Percentiles rank a stretch among this genome's conserved stretches.
phyloP scores from a whole-genome alignment of 2,888 invertebrate genomes.

The Synanthedon tipuliformis region DNA sequence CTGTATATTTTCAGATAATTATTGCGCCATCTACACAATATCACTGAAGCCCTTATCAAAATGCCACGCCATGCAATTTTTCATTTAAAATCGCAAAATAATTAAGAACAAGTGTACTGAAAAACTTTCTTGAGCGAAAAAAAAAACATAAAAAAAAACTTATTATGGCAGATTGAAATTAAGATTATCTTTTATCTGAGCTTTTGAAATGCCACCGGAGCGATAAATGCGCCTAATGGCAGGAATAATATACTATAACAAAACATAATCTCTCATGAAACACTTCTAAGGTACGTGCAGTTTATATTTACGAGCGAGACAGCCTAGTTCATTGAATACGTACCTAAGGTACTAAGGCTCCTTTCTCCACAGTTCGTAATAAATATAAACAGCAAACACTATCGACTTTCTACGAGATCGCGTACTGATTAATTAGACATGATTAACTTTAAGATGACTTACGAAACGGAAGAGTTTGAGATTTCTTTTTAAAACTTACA shows the following conservation, averaged over 20 bases:
- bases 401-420: constrained; percentile 59
- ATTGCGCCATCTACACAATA: too few relatives aligned
- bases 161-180: constrained; percentile 4
- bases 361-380: constrained; percentile 51
- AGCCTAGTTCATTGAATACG: constrained; percentile 29
- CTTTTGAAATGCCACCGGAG: background rate
- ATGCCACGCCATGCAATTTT: too few relatives aligned
- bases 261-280: constrained; percentile 12
- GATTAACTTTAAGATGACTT: constrained; percentile 26
- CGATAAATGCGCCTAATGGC: background rate
- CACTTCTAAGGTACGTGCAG: constrained; percentile 21
- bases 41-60: too few relatives aligned
- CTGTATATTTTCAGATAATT: too few relatives aligned
- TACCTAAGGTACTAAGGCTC: constrained; percentile 36
- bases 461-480: too few relatives aligned
- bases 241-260: background rate
- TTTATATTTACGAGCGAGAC: constrained; percentile 28
- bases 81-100: too few relatives aligned
- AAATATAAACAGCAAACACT: constrained; percentile 25
- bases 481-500: too few relatives aligned
- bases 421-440: constrained; percentile 64
- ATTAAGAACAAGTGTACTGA: constrained; percentile 2
- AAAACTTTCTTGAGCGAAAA: constrained; percentile 16
- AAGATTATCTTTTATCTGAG: background rate
- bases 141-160: constrained; percentile 8